A percentile compares a stretch with the other conserved stretches of the same genome.
Conservation (phyloP, 2,113 vertebrate genomes). For the Campylomormyrus tamandua region DNA sequence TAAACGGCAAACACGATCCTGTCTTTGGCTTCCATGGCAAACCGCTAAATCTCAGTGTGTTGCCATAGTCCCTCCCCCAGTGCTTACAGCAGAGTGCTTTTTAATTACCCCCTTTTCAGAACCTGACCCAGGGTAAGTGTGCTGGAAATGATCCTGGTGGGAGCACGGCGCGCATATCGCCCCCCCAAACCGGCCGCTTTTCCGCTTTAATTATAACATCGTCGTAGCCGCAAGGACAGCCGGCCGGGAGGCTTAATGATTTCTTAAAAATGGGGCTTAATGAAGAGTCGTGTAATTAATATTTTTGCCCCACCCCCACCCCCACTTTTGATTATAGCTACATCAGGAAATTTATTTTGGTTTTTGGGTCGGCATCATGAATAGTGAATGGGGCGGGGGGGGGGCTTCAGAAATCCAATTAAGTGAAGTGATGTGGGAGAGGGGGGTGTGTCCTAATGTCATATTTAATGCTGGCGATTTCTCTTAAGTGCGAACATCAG, state of each 20-base stretch:
- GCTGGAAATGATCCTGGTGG: neutral
- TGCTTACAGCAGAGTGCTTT: neutral
- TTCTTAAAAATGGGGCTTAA: neutral
- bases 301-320: neutral
- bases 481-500: neutral
- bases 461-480: neutral
- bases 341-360: neutral
- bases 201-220: neutral
- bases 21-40: neutral
- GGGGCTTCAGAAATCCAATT: neutral
- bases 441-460: neutral
- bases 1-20: neutral
- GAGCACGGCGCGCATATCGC: neutral
- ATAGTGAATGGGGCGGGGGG: neutral
- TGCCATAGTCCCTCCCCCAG: neutral
- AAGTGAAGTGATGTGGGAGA: neutral
- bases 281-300: neutral
- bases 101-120: slow-evolving; percentile 16
- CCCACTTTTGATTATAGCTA: neutral
- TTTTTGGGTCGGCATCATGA: neutral
- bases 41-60: neutral
- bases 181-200: neutral
- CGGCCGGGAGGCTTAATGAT: neutral
- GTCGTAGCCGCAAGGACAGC: neutral
- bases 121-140: slow-evolving; percentile 7